Percentiles rank a stretch among this genome's conserved stretches.
Conservation (phyloP, 2,888 invertebrate species). For the Pseudococcus viburni region DNA sequence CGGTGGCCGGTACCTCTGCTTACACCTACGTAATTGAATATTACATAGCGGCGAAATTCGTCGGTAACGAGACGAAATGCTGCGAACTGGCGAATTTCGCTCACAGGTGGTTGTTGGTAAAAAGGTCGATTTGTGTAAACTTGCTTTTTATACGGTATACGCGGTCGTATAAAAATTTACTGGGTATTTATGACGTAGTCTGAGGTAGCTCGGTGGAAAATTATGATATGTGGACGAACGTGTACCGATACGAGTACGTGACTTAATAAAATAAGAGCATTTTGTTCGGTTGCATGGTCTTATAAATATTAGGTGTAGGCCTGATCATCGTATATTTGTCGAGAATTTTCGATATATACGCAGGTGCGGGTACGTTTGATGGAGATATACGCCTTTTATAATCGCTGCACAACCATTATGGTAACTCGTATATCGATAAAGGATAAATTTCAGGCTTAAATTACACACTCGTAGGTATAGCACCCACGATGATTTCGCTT, state of each 20-base stretch:
- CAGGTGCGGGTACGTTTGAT: neutral
- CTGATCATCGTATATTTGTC: neutral
- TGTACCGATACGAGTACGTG: neutral
- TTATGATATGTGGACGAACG: constrained; percentile 6
- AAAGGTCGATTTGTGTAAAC: neutral
- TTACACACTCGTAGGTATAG: no score
- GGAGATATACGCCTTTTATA: no score
- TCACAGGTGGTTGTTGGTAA: constrained; percentile 26
- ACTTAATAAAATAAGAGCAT: neutral
- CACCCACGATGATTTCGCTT: no score
- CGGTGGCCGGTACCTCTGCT: neutral
- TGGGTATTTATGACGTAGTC: constrained; percentile 18
- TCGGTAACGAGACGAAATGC: neutral
- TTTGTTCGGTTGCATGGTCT: neutral
- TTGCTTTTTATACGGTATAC: neutral
- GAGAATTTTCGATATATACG: neutral
- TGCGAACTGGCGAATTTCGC: neutral
- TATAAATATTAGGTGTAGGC: no score
- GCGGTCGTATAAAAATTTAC: constrained; percentile 19
- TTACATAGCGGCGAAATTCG: neutral
- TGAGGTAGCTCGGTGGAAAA: neutral
- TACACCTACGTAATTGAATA: neutral
- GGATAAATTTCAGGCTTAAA: no score
- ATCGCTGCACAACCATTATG: no score
- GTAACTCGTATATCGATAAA: neutral